Evolutionary conservation across 2,888 invertebrate species (phyloP).

Genomic region (Cosmia trapezina): DNA sequence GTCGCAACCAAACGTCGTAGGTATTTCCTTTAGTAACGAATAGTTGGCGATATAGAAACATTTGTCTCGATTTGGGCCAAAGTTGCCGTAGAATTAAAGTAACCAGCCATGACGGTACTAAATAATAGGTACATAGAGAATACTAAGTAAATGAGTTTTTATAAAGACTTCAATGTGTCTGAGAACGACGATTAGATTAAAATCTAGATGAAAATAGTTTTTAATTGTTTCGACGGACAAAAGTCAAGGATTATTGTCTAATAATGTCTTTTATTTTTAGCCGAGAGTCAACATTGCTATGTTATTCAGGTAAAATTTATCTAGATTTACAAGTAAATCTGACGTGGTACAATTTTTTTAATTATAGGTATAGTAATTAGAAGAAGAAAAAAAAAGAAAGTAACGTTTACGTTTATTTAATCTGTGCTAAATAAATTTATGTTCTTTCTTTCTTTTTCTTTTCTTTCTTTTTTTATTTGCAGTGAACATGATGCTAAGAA

Average conservation of each 20-base stretch:
- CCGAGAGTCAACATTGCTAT: not conserved
- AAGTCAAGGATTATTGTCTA: slow-evolving; percentile 35
- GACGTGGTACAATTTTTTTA: not conserved
- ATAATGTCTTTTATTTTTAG: slow-evolving; percentile 15
- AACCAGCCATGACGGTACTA: no score
- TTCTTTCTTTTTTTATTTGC: no score
- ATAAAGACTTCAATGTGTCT: slow-evolving; percentile 8
- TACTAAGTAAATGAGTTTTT: slow-evolving; percentile 10
- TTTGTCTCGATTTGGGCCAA: no score
- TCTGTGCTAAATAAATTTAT: no score
- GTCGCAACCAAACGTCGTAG: no score
- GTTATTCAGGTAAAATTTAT: not conserved
- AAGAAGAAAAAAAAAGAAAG: not conserved
- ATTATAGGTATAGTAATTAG: not conserved
- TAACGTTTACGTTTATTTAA: no score
- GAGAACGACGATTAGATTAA: slow-evolving; percentile 30
- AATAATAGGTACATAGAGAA: slow-evolving; percentile 1
- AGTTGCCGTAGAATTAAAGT: no score
- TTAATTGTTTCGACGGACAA: slow-evolving; percentile 27
- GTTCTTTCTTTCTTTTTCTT: no score
- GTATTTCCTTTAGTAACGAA: no score
- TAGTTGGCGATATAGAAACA: no score
- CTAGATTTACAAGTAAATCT: not conserved
- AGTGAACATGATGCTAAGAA: not conserved
- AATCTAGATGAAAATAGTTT: slow-evolving; percentile 40